Evolutionary conservation across 1,140 invertebrate genomes (phyloP).

Genomic region (Drepana arcuata): DNA sequence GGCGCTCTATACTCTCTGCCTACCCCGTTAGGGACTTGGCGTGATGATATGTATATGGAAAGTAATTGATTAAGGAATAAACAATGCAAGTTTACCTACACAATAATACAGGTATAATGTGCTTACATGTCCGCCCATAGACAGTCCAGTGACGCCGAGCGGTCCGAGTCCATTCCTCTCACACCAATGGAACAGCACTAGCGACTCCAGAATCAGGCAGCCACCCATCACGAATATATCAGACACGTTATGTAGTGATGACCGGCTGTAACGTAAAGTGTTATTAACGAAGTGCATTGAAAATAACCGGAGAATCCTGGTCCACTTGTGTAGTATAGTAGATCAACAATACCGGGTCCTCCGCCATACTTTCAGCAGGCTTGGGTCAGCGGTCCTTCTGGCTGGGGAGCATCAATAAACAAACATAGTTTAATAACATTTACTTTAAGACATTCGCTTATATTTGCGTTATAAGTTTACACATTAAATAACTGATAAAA

Average conservation of each 20-base stretch:
- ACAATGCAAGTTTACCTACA: background rate
- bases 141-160: slow-evolving; percentile 94
- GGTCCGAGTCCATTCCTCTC: slow-evolving; percentile 90
- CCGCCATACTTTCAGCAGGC: too few relatives aligned
- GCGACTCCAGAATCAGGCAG: slow-evolving; percentile 93
- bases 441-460: too few relatives aligned
- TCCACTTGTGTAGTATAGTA: too few relatives aligned
- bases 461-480: too few relatives aligned
- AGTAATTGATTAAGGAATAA: background rate
- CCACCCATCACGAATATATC: slow-evolving; percentile 99
- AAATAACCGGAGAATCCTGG: background rate
- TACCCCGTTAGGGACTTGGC: too few relatives aligned
- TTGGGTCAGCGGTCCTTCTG: background rate
- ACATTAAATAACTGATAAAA: background rate
- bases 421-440: background rate
- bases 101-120: background rate
- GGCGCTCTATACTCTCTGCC: too few relatives aligned
- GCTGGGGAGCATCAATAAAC: background rate
- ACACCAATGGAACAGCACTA: slow-evolving; percentile 95
- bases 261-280: slow-evolving; percentile 77
- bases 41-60: too few relatives aligned
- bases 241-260: slow-evolving; percentile 94
- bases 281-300: background rate
- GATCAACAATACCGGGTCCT: too few relatives aligned
- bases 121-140: slow-evolving; percentile 98